Conservation (phyloP, 2,113 vertebrate genomes). For the Pogonocichla stellata region DNA sequence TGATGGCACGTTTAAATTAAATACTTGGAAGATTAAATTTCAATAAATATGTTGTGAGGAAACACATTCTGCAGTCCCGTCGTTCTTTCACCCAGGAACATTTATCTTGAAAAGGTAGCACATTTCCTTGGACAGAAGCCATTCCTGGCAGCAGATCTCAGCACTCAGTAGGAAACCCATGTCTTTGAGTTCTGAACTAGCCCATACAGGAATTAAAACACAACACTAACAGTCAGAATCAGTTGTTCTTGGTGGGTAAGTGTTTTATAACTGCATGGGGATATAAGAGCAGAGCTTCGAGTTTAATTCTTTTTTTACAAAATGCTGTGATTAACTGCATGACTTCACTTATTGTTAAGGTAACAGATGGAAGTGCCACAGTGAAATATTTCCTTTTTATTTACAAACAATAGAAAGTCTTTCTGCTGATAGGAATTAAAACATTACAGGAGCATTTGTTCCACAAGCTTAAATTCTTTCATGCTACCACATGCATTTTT, state of each 20-base stretch:
- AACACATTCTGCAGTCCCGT: neutral
- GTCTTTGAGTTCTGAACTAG: constrained; percentile 37
- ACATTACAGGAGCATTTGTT: constrained; percentile 46
- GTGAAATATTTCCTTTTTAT: constrained; percentile 76
- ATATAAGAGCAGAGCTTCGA: constrained; percentile 32
- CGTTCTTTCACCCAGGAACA: constrained; percentile 5
- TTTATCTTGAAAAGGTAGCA: constrained; percentile 50
- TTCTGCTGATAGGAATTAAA: constrained; percentile 66
- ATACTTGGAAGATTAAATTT: constrained; percentile 14
- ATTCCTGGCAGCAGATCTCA: constrained; percentile 53
- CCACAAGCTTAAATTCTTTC: constrained; percentile 60
- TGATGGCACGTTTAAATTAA: neutral
- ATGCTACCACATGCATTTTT: constrained; percentile 57
- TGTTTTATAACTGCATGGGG: constrained; percentile 58
- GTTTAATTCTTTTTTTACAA: constrained; percentile 63
- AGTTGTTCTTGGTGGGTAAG: constrained; percentile 53
- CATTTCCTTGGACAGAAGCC: constrained; percentile 28
- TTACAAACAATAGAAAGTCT: constrained; percentile 76
- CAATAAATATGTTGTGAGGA: neutral
- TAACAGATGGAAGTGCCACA: constrained; percentile 75
- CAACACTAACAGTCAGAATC: constrained; percentile 55
- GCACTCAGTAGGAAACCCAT: constrained; percentile 29
- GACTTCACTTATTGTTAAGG: constrained; percentile 65
- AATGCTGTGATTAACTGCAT: constrained; percentile 71
- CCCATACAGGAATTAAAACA: constrained; percentile 48